Conservation (phyloP, 2,113 vertebrate species). For the Burhinus bistriatus region DNA sequence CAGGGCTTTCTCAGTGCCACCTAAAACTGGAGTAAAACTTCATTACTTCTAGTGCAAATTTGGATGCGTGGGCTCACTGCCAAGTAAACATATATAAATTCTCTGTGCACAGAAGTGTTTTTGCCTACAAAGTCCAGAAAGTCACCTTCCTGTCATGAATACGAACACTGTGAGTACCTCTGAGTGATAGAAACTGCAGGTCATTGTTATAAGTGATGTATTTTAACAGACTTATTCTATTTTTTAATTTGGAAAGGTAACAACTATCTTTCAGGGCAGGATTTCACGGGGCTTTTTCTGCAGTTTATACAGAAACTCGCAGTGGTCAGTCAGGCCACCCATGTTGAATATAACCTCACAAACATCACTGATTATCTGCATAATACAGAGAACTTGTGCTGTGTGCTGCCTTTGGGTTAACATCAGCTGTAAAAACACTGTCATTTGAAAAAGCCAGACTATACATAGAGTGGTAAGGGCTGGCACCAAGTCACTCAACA, state of each 20-base stretch:
- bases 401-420: slow-evolving; percentile 4
- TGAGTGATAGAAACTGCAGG: not conserved
- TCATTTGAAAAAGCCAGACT: not conserved
- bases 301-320: not conserved
- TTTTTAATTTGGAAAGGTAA: not conserved
- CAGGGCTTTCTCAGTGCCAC: not conserved
- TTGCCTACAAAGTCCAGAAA: not conserved
- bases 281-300: not conserved
- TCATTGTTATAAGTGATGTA: not conserved
- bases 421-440: slow-evolving; percentile 4
- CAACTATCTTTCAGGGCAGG: not conserved
- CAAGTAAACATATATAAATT: not conserved
- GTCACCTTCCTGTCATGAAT: not conserved
- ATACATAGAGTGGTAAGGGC: not conserved
- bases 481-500: not conserved
- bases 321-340: not conserved
- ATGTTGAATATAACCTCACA: not conserved
- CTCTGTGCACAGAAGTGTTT: not conserved
- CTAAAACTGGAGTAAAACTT: not conserved
- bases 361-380: not conserved
- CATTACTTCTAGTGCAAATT: not conserved
- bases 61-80: not conserved
- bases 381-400: not conserved
- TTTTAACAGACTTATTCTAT: not conserved
- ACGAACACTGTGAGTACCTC: not conserved